phyloP scores from a whole-genome alignment of 1,140 invertebrate species.

The Grapholita molesta region DNA sequence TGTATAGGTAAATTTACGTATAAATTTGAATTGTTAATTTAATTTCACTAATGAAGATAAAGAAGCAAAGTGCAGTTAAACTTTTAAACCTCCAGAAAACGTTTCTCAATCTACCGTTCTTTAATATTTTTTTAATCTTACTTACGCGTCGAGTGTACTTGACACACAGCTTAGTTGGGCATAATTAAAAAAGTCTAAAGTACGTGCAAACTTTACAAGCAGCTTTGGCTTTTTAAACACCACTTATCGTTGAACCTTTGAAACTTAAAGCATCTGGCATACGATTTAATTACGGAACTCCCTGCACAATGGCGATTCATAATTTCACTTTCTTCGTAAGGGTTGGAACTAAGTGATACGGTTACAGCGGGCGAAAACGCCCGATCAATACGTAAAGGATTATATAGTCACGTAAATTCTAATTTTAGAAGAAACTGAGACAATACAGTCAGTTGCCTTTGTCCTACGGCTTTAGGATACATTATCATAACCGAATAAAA shows the following conservation, averaged over 20 bases:
- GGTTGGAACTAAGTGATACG: not conserved
- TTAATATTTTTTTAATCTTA: not conserved
- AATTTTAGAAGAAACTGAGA: too few relatives aligned
- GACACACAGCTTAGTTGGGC: not conserved
- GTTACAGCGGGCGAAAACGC: not conserved
- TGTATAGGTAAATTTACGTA: not conserved
- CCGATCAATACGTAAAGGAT: not conserved
- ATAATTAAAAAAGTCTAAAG: slow-evolving; percentile 7
- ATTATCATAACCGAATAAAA: too few relatives aligned
- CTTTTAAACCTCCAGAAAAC: not conserved
- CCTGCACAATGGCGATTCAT: slow-evolving; percentile 11
- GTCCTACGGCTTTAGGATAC: too few relatives aligned
- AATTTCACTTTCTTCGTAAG: slow-evolving; percentile 16
- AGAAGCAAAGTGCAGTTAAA: not conserved
- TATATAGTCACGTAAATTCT: not conserved
- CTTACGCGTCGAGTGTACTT: not conserved
- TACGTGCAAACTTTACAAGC: slow-evolving; percentile 22
- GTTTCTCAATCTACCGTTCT: not conserved
- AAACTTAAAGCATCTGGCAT: slow-evolving; percentile 11
- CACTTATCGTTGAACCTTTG: slow-evolving; percentile 7
- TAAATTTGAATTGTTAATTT: slow-evolving; percentile 8
- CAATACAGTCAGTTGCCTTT: too few relatives aligned
- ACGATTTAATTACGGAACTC: slow-evolving; percentile 18
- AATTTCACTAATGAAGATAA: slow-evolving; percentile 15
- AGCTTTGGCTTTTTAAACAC: slow-evolving; percentile 10